Base-by-base conservation (phyloP, 2,888 invertebrate species). In the Gastracanthus pulcherrimus region DNA sequence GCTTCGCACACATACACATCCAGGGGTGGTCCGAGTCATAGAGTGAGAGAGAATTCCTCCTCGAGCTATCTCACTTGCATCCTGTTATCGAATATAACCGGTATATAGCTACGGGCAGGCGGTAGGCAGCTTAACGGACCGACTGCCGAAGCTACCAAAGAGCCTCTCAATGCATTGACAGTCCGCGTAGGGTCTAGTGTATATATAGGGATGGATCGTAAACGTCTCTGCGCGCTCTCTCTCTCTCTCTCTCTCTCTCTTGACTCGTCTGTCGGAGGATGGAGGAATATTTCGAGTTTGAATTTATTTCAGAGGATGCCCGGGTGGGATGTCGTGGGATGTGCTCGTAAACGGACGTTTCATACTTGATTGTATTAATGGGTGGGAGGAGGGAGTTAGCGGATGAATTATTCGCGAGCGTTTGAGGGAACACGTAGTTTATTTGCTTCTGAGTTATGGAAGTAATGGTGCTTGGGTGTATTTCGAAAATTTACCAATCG, bases 41-140 rank as follows among this genome's bases (percentile, higher is more conserved):
- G n/a, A 3, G 9, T 9, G 45, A n/a, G 45, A 16, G 41, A 9
- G 45, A 4, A 5, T 36, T 38, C 48, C 51, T 38, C 79, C 48
- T 82, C 80, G 75, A 82, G 23, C 69, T 34, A 26, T 16, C 36
- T 67, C 34, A 0, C 5, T n/a, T 13, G 48, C 45, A 23, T 48
- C 38, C 23, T 31, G 58, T 64, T 76, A 80, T 76, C 76, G 76
- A 76, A 74, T 75, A 60, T 75, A 60, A 38, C 72, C 51, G 19
- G 29, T 7, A n/a, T 4, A 62, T 62, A 55, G 55, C 23, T 55
- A 45, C n/a, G n/a, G 2, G 29, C 2, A 5, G 45, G 31, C 66
- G 67, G 31, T 11, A n/a, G n/a, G 16, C 55, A 23, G 60, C 64
- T 75, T 75, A 66, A 75, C 64, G 64, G 51, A 34, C 62, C 75